Conservation (phyloP, 35 echinoderm and acorn worm genomes). For the Amphiura filiformis region DNA sequence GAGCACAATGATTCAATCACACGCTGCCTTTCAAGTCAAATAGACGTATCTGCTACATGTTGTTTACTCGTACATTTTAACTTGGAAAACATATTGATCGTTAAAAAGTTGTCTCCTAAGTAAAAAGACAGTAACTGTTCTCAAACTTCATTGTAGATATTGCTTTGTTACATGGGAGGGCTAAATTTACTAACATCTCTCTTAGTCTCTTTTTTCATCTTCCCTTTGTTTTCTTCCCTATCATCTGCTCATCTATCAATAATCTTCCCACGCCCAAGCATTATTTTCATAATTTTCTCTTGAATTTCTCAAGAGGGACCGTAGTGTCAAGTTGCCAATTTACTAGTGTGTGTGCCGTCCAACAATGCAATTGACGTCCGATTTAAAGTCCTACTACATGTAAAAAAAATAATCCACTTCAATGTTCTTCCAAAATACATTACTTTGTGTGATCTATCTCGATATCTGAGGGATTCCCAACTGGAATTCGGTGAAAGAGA, state of each 20-base stretch:
- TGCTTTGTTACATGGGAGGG: no score
- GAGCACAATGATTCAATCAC: no score
- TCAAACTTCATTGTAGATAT: no score
- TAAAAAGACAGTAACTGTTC: no score
- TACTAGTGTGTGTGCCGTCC: not conserved
- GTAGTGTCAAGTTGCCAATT: not conserved
- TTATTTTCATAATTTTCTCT: conserved; percentile 5
- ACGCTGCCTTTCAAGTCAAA: no score
- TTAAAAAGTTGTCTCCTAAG: no score
- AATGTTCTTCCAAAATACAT: not conserved
- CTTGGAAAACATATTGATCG: no score
- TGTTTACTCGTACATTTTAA: no score
- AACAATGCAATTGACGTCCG: not conserved
- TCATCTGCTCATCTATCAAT: not conserved
- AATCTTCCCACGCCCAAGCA: conserved; percentile 8
- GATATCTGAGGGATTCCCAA: not conserved
- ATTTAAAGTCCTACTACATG: no score
- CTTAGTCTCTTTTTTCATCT: not conserved
- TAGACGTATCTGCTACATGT: no score
- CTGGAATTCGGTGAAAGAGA: not conserved
- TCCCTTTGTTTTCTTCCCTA: not conserved
- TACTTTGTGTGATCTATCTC: not conserved
- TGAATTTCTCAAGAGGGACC: not conserved
- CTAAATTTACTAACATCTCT: not conserved
- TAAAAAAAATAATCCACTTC: not conserved